Evolutionary conservation across 2,888 invertebrate species (phyloP).

Genomic region (Vannuccia rotundouncinata): DNA sequence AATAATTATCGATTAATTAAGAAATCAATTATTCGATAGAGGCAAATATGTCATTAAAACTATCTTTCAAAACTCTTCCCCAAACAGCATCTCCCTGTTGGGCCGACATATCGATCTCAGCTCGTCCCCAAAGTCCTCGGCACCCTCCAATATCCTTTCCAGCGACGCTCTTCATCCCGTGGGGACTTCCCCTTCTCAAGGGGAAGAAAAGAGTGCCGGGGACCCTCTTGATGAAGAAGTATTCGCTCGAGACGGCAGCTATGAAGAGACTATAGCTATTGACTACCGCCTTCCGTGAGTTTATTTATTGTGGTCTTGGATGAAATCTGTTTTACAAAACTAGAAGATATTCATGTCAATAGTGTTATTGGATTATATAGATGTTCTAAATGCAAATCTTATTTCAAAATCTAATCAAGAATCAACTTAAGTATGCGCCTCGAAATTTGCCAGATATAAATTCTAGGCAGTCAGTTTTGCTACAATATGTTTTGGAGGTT

Average conservation of each 20-base stretch:
- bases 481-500: too few relatives aligned
- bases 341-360: neutral
- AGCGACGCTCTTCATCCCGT: neutral
- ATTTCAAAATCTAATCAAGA: too few relatives aligned
- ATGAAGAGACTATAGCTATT: constrained; percentile 34
- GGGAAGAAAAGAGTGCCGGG: neutral
- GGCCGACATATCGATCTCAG: neutral
- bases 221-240: constrained; percentile 26
- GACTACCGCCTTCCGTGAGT: constrained; percentile 34
- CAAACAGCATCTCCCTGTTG: neutral
- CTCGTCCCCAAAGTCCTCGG: neutral
- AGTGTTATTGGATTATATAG: neutral
- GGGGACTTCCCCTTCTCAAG: neutral
- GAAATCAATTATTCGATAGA: too few relatives aligned
- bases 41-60: too few relatives aligned
- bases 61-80: neutral
- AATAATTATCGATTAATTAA: too few relatives aligned
- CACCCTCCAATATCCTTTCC: neutral
- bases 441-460: too few relatives aligned
- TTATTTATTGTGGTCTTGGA: neutral
- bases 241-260: constrained; percentile 27
- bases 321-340: neutral
- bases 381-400: too few relatives aligned
- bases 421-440: too few relatives aligned
- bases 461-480: too few relatives aligned